Evolutionary conservation across 2,113 vertebrate species (phyloP).

Genomic region (Neotragus moschatus): DNA sequence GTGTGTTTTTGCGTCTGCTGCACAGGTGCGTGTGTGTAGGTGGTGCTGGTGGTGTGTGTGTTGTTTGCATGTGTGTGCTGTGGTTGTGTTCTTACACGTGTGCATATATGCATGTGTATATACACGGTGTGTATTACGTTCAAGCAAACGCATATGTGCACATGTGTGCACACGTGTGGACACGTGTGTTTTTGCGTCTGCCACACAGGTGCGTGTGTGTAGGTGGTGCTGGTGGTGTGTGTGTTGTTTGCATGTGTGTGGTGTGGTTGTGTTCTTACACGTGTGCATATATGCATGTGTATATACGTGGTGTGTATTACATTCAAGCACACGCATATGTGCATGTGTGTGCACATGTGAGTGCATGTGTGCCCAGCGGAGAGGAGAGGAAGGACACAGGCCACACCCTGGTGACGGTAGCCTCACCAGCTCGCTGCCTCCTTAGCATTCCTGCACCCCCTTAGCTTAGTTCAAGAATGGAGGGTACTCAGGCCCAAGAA

Average conservation of each 20-base stretch:
- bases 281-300: neutral
- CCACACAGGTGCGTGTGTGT: fast-evolving
- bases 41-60: neutral
- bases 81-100: neutral
- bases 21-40: fast-evolving
- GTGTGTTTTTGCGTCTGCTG: fast-evolving
- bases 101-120: fast-evolving
- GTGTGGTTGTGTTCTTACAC: neutral
- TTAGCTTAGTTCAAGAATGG: neutral
- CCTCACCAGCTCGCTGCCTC: fast-evolving
- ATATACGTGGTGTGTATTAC: neutral
- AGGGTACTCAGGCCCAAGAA: neutral
- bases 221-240: neutral
- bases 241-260: neutral
- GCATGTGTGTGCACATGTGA: fast-evolving
- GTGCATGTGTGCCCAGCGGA: neutral
- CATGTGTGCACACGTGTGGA: fast-evolving
- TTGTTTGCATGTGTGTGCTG: neutral
- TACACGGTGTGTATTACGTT: neutral
- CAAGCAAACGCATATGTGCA: neutral
- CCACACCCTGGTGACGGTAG: fast-evolving
- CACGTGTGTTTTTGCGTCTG: fast-evolving
- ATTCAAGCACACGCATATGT: fast-evolving
- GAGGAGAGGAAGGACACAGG: no score
- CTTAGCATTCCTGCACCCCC: fast-evolving